These are phyloP conservation scores for Zelleria hepariella DNA, from an alignment of 2,888 invertebrate species.

Conservation along the genomic window DNA sequence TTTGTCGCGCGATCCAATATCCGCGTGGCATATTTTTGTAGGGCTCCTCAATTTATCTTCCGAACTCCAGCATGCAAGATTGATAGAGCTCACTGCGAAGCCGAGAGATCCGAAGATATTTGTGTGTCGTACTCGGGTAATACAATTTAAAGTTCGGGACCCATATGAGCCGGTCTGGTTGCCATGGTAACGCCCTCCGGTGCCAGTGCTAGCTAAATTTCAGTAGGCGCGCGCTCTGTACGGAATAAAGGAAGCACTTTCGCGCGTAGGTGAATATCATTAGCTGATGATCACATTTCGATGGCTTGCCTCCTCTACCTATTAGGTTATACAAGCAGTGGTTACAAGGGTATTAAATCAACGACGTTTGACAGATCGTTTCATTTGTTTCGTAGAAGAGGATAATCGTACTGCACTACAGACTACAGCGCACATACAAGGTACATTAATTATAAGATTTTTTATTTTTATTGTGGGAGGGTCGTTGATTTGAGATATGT, in stretches of 20 bases:
- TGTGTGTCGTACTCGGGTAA: slow-evolving; percentile 46
- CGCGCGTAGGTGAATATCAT: slow-evolving; percentile 67
- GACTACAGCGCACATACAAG: too few relatives aligned
- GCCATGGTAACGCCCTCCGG: slow-evolving; percentile 59
- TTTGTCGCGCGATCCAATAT: not conserved
- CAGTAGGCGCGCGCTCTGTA: slow-evolving; percentile 55
- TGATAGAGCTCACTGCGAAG: slow-evolving; percentile 23
- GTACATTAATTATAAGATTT: too few relatives aligned
- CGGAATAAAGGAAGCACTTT: slow-evolving; percentile 62
- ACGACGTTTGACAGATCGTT: too few relatives aligned
- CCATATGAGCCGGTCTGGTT: slow-evolving; percentile 64
- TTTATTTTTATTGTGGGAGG: too few relatives aligned
- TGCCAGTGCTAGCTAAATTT: slow-evolving; percentile 46
- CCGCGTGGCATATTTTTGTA: slow-evolving; percentile 6
- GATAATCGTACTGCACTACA: too few relatives aligned
- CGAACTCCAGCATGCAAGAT: slow-evolving; percentile 26
- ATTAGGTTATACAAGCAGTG: too few relatives aligned
- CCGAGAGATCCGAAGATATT: slow-evolving; percentile 40
- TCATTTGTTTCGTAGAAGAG: too few relatives aligned
- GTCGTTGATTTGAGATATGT: too few relatives aligned
- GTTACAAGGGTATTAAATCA: too few relatives aligned
- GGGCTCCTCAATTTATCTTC: slow-evolving; percentile 19
- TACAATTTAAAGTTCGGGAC: slow-evolving; percentile 68
- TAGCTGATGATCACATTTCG: slow-evolving; percentile 37
- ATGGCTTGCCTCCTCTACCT: slow-evolving; percentile 14